Percentiles rank a stretch among this genome's conserved stretches.
These are phyloP conservation scores for Sebastes schlegelii DNA, from an alignment of 2,113 vertebrate species.

Conservation along the genomic window DNA sequence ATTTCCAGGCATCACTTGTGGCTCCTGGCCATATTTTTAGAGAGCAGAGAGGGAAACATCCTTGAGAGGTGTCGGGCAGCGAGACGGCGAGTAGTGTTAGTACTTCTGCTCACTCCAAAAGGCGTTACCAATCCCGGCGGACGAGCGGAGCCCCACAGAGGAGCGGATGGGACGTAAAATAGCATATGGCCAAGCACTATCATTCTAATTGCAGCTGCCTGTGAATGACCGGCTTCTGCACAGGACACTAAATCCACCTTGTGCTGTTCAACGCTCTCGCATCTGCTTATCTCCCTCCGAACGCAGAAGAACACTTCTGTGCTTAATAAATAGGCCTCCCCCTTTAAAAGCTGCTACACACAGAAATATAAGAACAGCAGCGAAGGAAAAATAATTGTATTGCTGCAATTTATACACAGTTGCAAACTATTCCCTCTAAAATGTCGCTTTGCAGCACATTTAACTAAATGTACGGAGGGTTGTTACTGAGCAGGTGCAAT, in stretches of 20 bases:
- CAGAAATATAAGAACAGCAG: slow-evolving; percentile 5
- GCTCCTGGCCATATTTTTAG: slow-evolving; percentile 59
- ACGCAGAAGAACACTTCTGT: slow-evolving; percentile 32
- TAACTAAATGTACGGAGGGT: neutral
- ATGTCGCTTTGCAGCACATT: neutral
- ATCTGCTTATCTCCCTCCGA: slow-evolving; percentile 55
- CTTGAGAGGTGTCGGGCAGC: slow-evolving; percentile 42
- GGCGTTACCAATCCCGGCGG: slow-evolving; percentile 27
- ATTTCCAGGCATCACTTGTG: slow-evolving; percentile 64
- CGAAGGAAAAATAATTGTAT: neutral
- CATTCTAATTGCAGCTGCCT: slow-evolving; percentile 63
- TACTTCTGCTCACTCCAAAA: slow-evolving; percentile 55
- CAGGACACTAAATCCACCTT: slow-evolving; percentile 58
- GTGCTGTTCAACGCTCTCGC: slow-evolving; percentile 27
- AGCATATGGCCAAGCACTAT: slow-evolving; percentile 58
- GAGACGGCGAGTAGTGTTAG: slow-evolving; percentile 35
- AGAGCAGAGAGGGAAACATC: slow-evolving; percentile 45
- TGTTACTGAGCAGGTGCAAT: neutral
- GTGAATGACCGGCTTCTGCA: slow-evolving; percentile 35
- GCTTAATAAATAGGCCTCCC: slow-evolving; percentile 34
- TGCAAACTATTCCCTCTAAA: neutral
- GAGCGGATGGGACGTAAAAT: slow-evolving; percentile 23
- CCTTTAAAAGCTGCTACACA: neutral
- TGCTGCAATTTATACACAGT: neutral
- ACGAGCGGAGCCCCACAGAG: slow-evolving; percentile 39